Percentiles rank a stretch among this genome's conserved stretches.
Conservation (phyloP, 2,113 vertebrate genomes). For the Ciconia boyciana region DNA sequence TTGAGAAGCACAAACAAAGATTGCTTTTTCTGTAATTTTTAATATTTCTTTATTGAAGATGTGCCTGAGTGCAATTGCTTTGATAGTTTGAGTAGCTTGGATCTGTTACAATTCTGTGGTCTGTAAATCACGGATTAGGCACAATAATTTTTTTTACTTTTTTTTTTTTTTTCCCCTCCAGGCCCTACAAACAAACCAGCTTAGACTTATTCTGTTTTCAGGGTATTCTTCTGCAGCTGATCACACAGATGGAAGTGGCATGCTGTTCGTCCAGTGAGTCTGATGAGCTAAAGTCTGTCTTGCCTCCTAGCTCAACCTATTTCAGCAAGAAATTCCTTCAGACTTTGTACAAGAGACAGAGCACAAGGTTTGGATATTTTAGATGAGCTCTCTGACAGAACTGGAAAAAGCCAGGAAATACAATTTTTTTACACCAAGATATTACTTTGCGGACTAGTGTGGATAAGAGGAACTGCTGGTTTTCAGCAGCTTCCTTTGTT, state of each 20-base stretch:
- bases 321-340: background rate
- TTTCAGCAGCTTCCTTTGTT: background rate
- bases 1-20: constrained; percentile 17
- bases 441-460: background rate
- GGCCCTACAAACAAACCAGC: background rate
- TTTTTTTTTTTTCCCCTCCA: background rate
- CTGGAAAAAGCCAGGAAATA: background rate
- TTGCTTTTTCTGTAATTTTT: constrained; percentile 10
- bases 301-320: background rate
- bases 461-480: background rate
- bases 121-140: background rate
- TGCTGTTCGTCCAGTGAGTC: background rate
- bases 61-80: background rate
- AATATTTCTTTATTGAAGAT: constrained; percentile 5
- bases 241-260: background rate
- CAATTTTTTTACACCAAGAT: background rate
- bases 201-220: background rate
- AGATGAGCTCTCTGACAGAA: background rate
- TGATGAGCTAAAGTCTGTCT: background rate
- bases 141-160: background rate
- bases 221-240: background rate
- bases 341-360: background rate
- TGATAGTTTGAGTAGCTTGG: background rate
- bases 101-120: background rate
- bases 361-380: background rate